Evolutionary conservation across 2,888 invertebrate genomes (phyloP).

Genomic region (Thalpophila matura): DNA sequence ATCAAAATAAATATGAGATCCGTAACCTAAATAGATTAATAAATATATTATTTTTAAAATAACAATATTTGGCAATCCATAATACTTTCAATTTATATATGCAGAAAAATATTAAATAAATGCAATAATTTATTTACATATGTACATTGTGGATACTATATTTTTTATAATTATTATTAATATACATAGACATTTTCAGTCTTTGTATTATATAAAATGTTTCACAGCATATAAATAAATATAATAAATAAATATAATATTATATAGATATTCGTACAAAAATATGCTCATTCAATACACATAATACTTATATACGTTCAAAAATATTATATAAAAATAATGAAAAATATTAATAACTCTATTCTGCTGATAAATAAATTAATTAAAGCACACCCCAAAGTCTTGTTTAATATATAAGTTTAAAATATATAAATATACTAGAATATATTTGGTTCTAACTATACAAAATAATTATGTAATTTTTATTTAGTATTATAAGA

Average conservation of each 20-base stretch:
- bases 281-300: slow-evolving; percentile 57
- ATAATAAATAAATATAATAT: too few species aligned
- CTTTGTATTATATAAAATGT: slow-evolving; percentile 55
- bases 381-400: slow-evolving; percentile 88
- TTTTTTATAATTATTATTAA: slow-evolving; percentile 58
- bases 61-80: slow-evolving; percentile 67
- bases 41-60: slow-evolving; percentile 62
- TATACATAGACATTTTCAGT: slow-evolving; percentile 62
- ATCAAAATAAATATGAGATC: slow-evolving; percentile 77
- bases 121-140: slow-evolving; percentile 79
- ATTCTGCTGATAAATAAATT: slow-evolving; percentile 59
- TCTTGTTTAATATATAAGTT: slow-evolving; percentile 72
- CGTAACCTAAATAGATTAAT: slow-evolving; percentile 66
- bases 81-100: slow-evolving; percentile 67
- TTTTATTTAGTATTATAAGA: slow-evolving; percentile 55
- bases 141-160: slow-evolving; percentile 68
- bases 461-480: slow-evolving; percentile 17
- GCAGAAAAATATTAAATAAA: slow-evolving; percentile 76
- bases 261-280: slow-evolving; percentile 46
- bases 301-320: slow-evolving; percentile 54
- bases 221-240: slow-evolving; percentile 53
- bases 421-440: slow-evolving; percentile 63
- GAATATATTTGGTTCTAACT: slow-evolving; percentile 45
- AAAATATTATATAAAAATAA: slow-evolving; percentile 43
- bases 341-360: slow-evolving; percentile 42